phyloP scores from a whole-genome alignment of 2,888 invertebrate species.

The Tipula vernalis region DNA sequence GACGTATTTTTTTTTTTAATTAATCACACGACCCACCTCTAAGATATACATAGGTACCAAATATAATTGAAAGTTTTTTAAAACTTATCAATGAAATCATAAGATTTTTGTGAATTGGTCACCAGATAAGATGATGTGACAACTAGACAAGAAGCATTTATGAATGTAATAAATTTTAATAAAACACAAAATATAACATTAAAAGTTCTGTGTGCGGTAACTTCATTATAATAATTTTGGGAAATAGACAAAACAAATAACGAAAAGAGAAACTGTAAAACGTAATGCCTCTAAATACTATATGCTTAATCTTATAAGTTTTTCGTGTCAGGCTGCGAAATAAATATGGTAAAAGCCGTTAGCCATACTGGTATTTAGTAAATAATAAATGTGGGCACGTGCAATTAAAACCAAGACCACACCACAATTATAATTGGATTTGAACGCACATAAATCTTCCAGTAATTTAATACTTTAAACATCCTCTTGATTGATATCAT shows the following conservation, averaged over 20 bases:
- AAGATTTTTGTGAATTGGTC: neutral
- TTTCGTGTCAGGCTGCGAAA: neutral
- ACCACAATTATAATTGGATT: neutral
- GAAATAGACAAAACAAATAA: neutral
- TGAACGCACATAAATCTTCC: neutral
- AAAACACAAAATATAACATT: too few species aligned
- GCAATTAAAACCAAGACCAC: neutral
- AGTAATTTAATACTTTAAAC: neutral
- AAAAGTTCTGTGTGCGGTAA: neutral
- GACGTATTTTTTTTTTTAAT: neutral
- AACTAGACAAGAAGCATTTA: neutral
- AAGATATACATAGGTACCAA: neutral
- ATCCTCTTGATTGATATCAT: neutral
- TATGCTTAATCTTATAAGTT: neutral
- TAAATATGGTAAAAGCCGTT: neutral
- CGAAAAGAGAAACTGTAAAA: neutral
- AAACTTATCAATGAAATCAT: neutral
- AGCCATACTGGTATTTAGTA: neutral
- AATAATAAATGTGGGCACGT: neutral
- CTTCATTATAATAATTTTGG: neutral
- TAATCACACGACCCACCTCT: neutral
- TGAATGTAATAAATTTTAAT: neutral
- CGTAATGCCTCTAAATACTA: neutral
- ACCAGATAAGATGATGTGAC: neutral
- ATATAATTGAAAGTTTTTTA: too few species aligned